A percentile compares a stretch with the other conserved stretches of the same genome.
phyloP scores from a whole-genome alignment of 2,888 invertebrate species.

The Dicyrtoma fusca region DNA sequence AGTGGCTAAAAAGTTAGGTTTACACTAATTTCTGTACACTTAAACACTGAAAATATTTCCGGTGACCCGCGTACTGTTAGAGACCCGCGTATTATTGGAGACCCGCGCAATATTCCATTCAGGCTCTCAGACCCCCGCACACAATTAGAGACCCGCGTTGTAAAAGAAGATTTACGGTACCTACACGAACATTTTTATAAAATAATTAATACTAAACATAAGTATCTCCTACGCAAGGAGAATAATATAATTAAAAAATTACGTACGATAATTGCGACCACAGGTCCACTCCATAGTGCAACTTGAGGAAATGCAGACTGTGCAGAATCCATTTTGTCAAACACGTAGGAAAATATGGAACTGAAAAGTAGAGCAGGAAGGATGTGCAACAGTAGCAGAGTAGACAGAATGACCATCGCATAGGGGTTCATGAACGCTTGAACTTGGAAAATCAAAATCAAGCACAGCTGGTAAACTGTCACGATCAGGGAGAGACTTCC shows the following conservation, averaged over 20 bases:
- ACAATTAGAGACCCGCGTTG: no score
- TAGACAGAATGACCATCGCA: conserved; percentile 70
- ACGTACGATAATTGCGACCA: conserved; percentile 45
- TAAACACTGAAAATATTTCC: no score
- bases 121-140: no score
- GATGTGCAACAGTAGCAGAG: conserved; percentile 71
- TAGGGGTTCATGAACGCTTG: conserved; percentile 71
- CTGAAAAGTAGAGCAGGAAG: conserved; percentile 76
- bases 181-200: neutral
- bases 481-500: conserved; percentile 71
- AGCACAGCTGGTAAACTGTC: conserved; percentile 67
- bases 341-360: conserved; percentile 76
- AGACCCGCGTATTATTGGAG: no score
- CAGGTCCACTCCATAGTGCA: conserved; percentile 69
- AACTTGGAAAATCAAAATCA: conserved; percentile 72
- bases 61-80: no score
- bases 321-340: conserved; percentile 80
- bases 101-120: no score
- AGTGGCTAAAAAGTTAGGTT: no score
- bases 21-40: no score
- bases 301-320: conserved; percentile 78
- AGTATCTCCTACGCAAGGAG: no score
- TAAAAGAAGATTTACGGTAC: no score
- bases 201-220: conserved; percentile 6
- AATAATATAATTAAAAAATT: neutral